Evolutionary conservation across 2,113 vertebrate species (phyloP), one percentile per base, ranked within the genome.

Genomic region (Cichladusa arquata): DNA sequence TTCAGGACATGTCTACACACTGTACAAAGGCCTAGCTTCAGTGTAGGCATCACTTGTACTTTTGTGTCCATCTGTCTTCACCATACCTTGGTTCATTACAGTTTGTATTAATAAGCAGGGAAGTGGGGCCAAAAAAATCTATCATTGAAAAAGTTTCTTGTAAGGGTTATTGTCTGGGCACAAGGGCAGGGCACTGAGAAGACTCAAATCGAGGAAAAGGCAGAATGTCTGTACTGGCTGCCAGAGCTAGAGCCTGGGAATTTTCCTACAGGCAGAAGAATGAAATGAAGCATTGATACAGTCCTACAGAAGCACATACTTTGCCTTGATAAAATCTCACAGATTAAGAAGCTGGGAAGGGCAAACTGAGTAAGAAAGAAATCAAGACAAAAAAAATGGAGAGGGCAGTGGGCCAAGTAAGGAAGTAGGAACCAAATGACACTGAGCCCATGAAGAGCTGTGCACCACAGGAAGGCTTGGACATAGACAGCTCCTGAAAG

Each of bases 291-390:
- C 90, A 93, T 86, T 96, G 74, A 95, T 95, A 90, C 1, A 2
- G 73, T 82, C 74, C 81, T 57, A 89, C 81, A 95, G 92, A 93
- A 87, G 53, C 7, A 0, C 93, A 94, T 91, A 93, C 40, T 94
- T 96, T 79, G 61, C 57, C 70, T 48, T 47, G 92, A 96, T 95
- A 93, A 96, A 94, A 94, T 96, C 93, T 93, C 85, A 69, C 14
- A 80, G 66, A 94, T 82, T 92, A 92, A 90, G 88, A 93, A 82
- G 28, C 78, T 77, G 50, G 62, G 50, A 58, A 90, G 71, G 78
- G 33, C 64, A 94, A 79, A 17, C 64, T 82, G 28, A 65, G 28
- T 78, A 88, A 85, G 42, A 93, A 88, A 94, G 79, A 93, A 93
- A 95, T 57, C 0, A 2, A 88, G 90, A 95, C 88, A 93, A 84